Base-by-base conservation (phyloP, 1,140 invertebrate genomes). In the Aphelinus atriplicis region DNA sequence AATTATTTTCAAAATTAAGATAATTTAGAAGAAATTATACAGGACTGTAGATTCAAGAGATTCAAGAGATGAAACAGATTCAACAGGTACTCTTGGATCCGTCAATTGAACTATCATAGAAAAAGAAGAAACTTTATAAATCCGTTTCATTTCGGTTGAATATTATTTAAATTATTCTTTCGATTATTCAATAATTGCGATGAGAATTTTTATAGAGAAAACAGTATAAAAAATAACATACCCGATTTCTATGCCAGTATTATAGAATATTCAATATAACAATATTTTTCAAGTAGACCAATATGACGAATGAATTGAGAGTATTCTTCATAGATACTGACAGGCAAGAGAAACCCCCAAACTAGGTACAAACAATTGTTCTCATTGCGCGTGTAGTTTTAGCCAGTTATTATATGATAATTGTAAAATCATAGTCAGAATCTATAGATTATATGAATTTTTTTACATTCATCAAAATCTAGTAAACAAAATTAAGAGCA, bases 281-380 rank as follows among this genome's bases (percentile, higher is more conserved):
- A 26, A 26, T 26, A 26, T 26, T 26, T 26, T 26, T 26, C 26
- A 26, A 26, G 26, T 26, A 26, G 26, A 26, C 26, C 26, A 26
- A 26, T 26, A 26, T 26, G 26, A 26, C 26, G 26, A 26, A 26
- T 26, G 26, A 26, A 26, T 26, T 26, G 26, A 26, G 26, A 26
- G 26, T 26, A 26, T 26, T 26, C 26, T 26, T 26, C 26, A 26
- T 71, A 71, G 48, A 56, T 43, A 42, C 67, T 53, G 53, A 60
- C 47, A 67, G 47, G 47, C 72, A 73, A 47, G 50, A 61, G 60
- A 70, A 62, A 45, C n/a, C 73, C 72, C 66, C 26, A 55, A 68
- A 61, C 43, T 77, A 73, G 77, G 77, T 78, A 78, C 73, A 75
- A 78, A 75, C 50, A 45, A 75, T 53, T 72, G 71, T 78, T 75